These are phyloP conservation scores for Ctenicera cuprea DNA, from an alignment of 2,888 invertebrate genomes.

Conservation along the genomic window DNA sequence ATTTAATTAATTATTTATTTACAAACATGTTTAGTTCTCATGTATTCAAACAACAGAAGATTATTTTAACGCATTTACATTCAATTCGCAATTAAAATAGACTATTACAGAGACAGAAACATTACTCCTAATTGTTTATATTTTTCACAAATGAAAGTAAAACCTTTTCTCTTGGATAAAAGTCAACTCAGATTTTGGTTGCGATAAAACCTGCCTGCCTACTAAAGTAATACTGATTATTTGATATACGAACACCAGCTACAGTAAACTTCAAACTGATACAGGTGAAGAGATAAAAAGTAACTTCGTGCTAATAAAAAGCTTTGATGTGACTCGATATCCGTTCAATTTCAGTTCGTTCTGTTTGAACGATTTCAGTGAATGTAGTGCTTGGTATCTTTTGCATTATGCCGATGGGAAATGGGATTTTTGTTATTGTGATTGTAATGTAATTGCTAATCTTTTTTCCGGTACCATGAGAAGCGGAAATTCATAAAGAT, in stretches of 20 bases:
- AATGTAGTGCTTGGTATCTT: slow-evolving; percentile 22
- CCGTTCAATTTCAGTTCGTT: slow-evolving; percentile 23
- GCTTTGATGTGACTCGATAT: slow-evolving; percentile 4
- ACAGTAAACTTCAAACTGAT: slow-evolving; percentile 1
- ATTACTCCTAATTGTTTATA: too few species aligned
- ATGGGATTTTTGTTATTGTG: slow-evolving; percentile 5
- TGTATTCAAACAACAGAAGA: too few species aligned
- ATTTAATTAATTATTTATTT: too few species aligned
- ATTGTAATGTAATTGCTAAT: background rate
- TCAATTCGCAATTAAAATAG: too few species aligned
- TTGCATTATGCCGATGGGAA: slow-evolving; percentile 7
- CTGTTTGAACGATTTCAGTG: slow-evolving; percentile 33
- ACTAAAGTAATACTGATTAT: too few species aligned
- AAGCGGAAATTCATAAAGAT: background rate
- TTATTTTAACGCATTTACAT: too few species aligned
- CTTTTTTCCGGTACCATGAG: background rate
- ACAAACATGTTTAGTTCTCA: too few species aligned
- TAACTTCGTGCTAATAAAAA: background rate
- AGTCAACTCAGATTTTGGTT: too few species aligned
- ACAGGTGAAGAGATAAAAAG: slow-evolving; percentile 17
- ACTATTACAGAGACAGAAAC: too few species aligned
- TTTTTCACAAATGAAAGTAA: too few species aligned
- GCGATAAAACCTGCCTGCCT: too few species aligned
- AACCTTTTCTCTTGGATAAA: too few species aligned
- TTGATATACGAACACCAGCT: background rate